Percentiles rank a stretch among this genome's conserved stretches.
Conservation (phyloP, 2,888 invertebrate species). For the Amphipyra tragopoginis region DNA sequence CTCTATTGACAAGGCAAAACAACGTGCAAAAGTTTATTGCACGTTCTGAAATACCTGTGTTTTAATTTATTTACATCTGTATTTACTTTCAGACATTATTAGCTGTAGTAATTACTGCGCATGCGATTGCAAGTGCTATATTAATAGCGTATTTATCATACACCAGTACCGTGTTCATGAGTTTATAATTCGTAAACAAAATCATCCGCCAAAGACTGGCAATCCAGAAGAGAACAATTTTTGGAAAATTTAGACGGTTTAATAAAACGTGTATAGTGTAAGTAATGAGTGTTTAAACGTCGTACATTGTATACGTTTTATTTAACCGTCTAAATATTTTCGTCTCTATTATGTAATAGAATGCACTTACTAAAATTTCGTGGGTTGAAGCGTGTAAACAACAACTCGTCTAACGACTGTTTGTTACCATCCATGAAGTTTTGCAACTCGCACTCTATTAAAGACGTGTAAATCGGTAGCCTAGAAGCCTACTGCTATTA, state of each 20-base stretch:
- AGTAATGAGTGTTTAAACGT: background rate
- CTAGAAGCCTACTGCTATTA: conserved; percentile 14
- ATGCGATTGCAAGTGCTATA: conserved; percentile 26
- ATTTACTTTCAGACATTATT: conserved; percentile 38
- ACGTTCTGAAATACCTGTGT: conserved; percentile 14
- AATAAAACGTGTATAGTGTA: background rate
- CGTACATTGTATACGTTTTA: too few relatives aligned
- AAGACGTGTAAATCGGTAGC: background rate
- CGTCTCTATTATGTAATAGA: background rate
- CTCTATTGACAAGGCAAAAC: conserved; percentile 40
- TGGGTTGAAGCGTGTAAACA: background rate
- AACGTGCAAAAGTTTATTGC: conserved; percentile 36
- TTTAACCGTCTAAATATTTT: too few relatives aligned
- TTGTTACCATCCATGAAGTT: background rate
- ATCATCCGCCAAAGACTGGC: conserved; percentile 9
- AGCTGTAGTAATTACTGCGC: conserved; percentile 30
- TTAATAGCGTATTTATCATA: conserved; percentile 38
- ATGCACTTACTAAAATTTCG: background rate
- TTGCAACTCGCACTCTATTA: too few relatives aligned
- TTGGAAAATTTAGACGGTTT: background rate
- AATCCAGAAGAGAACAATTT: background rate
- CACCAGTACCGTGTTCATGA: conserved; percentile 8
- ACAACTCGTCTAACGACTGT: background rate
- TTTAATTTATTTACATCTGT: conserved; percentile 35
- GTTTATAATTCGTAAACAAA: conserved; percentile 34